A percentile compares a stretch with the other conserved stretches of the same genome.
These are phyloP conservation scores for Heliconius himera DNA, from an alignment of 1,140 invertebrate genomes.

Conservation along the genomic window DNA sequence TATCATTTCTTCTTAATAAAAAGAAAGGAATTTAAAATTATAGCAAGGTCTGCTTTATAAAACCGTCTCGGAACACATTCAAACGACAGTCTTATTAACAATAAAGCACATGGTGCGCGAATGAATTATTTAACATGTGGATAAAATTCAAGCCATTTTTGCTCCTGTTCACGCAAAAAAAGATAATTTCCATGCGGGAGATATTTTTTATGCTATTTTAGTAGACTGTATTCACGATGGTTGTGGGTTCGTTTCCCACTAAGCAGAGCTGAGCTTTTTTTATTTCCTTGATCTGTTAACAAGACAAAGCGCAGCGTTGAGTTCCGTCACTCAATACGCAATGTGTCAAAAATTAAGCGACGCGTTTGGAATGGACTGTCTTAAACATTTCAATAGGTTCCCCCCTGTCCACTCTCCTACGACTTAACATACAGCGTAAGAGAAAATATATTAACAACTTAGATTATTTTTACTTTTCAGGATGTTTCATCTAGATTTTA, in stretches of 20 bases:
- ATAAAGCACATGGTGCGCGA: constrained; percentile 12
- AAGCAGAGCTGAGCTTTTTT: no score
- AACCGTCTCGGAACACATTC: not conserved
- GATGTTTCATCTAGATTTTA: not conserved
- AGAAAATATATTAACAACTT: no score
- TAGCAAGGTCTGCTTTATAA: not conserved
- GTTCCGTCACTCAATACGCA: not conserved
- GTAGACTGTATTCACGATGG: no score
- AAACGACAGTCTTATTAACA: constrained; percentile 12
- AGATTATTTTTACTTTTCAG: no score
- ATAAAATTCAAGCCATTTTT: constrained; percentile 12
- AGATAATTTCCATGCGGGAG: constrained; percentile 2
- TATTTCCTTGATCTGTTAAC: no score
- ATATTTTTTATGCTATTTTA: constrained; percentile 5
- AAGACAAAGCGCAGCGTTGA: not conserved
- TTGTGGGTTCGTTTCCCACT: no score
- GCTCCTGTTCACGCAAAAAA: constrained; percentile 8
- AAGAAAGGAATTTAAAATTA: constrained; percentile 7
- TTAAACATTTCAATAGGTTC: no score
- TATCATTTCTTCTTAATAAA: not conserved
- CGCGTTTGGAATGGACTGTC: no score
- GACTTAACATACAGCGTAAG: no score
- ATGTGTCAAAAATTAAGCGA: no score
- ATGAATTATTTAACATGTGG: constrained; percentile 14
- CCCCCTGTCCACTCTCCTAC: no score